Evolutionary conservation across 2,113 vertebrate species (phyloP).

Genomic region (Clarias batrachus): DNA sequence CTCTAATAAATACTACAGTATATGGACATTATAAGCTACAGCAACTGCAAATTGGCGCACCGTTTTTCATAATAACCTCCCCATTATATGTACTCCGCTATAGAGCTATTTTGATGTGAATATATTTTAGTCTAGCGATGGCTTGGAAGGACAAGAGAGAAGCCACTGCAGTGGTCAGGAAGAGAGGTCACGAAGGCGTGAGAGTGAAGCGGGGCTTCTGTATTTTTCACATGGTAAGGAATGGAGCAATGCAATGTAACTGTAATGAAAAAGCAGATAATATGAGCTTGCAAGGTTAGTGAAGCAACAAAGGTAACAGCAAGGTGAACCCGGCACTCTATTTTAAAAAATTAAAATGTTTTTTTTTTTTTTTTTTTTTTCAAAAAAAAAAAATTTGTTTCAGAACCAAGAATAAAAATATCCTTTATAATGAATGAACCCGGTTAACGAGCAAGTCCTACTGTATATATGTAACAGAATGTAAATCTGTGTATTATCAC

Average conservation of each 20-base stretch:
- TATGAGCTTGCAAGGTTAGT: not conserved
- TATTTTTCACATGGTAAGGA: not conserved
- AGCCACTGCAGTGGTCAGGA: not conserved
- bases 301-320: not conserved
- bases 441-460: not conserved
- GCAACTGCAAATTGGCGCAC: not conserved
- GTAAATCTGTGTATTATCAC: not conserved
- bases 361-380: not conserved
- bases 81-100: not conserved
- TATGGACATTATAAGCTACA: not conserved
- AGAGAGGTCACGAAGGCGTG: not conserved
- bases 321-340: no score
- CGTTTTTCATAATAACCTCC: not conserved
- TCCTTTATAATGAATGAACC: not conserved
- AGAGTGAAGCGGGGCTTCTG: not conserved
- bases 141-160: not conserved
- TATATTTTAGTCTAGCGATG: not conserved
- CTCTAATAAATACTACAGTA: not conserved
- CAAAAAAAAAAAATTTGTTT: no score
- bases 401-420: no score
- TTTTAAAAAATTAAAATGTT: not conserved
- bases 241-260: not conserved
- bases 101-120: not conserved
- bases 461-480: not conserved
- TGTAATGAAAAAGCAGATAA: not conserved